These are phyloP conservation scores for Panurus biarmicus DNA, from an alignment of 2,113 vertebrate species.

Conservation along the genomic window DNA sequence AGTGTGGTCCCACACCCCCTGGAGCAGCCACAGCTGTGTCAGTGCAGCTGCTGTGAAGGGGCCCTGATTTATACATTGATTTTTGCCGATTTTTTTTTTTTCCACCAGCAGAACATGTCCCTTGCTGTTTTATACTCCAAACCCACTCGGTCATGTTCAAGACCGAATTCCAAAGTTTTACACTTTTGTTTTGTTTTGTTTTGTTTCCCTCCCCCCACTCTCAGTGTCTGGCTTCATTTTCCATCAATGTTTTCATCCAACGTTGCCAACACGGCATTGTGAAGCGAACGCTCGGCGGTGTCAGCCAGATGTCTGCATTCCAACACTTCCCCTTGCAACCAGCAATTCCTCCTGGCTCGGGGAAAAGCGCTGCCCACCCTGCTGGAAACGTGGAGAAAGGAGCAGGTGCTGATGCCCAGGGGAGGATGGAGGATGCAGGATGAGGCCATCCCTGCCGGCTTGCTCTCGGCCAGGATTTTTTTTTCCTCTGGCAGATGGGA, in stretches of 20 bases:
- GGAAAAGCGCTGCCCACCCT: background rate
- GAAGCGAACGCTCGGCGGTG: background rate
- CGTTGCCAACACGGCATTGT: rapidly evolving
- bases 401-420: background rate
- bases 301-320: background rate
- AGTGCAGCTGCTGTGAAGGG: background rate
- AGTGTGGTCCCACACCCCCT: background rate
- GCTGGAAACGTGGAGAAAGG: rapidly evolving
- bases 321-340: background rate
- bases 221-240: background rate
- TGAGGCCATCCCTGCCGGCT: background rate
- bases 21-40: rapidly evolving
- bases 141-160: background rate
- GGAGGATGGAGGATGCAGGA: rapidly evolving
- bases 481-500: conserved; percentile 37
- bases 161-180: background rate
- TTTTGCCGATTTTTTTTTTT: background rate
- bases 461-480: background rate
- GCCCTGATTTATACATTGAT: rapidly evolving
- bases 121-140: background rate
- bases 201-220: rapidly evolving
- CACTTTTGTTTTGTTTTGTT: background rate
- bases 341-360: background rate
- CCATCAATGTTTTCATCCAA: background rate
- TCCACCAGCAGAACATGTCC: background rate